A percentile compares a stretch with the other conserved stretches of the same genome.
phyloP scores from a whole-genome alignment of 1,140 invertebrate genomes.

The Grapholita molesta region DNA sequence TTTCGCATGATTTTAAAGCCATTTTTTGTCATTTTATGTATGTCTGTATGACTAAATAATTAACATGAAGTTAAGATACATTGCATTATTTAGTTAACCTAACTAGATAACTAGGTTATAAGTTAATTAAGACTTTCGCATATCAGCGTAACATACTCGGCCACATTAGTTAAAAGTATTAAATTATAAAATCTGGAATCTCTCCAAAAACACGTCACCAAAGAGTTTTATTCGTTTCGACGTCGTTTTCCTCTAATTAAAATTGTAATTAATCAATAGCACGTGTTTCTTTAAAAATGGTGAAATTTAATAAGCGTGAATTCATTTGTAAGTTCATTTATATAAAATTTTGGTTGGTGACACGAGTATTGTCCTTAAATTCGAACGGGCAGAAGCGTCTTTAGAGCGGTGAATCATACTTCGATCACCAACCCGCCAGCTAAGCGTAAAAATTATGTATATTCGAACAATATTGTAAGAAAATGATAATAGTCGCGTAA shows the following conservation, averaged over 20 bases:
- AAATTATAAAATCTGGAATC: conserved; percentile 54
- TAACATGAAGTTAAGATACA: too few species aligned
- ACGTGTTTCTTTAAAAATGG: not conserved
- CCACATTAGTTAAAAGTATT: conserved; percentile 40
- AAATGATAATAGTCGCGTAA: too few species aligned
- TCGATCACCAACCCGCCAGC: too few species aligned
- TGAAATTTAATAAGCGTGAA: not conserved
- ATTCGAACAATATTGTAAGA: too few species aligned
- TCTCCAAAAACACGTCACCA: conserved; percentile 45
- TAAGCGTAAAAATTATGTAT: too few species aligned
- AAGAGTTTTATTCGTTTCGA: conserved; percentile 46
- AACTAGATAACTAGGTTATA: not conserved
- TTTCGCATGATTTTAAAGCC: too few species aligned
- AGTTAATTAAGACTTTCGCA: not conserved
- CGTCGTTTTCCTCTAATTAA: conserved; percentile 40
- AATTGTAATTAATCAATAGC: conserved; percentile 38
- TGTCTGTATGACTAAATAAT: not conserved
- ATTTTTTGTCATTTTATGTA: too few species aligned
- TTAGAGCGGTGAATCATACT: too few species aligned
- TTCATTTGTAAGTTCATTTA: too few species aligned
- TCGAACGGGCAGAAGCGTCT: too few species aligned
- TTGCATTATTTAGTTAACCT: not conserved
- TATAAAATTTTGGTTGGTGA: too few species aligned
- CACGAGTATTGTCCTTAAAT: too few species aligned
- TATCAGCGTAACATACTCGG: not conserved